phyloP scores from a whole-genome alignment of 2,888 invertebrate species.

The Meta bourneti region DNA sequence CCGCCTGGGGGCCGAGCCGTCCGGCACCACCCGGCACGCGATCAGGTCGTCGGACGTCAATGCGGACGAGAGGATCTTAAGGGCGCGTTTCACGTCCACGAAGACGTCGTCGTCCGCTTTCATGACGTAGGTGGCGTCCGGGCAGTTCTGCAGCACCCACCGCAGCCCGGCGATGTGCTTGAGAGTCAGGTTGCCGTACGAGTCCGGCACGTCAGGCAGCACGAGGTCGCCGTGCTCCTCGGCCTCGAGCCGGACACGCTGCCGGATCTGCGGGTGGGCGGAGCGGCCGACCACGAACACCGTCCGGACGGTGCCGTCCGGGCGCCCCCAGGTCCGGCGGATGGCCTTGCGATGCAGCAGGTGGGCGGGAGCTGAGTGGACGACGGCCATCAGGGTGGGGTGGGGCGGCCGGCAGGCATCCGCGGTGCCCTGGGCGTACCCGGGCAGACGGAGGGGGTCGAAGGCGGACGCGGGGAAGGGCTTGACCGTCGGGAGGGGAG shows the following conservation, averaged over 20 bases:
- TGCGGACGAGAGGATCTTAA: background rate
- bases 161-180: conserved; percentile 91
- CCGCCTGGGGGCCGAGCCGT: conserved; percentile 43
- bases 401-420: background rate
- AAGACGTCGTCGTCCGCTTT: conserved; percentile 91
- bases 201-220: conserved; percentile 88
- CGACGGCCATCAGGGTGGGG: conserved; percentile 83
- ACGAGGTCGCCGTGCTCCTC: conserved; percentile 85
- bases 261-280: conserved; percentile 78
- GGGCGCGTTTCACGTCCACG: conserved; percentile 83
- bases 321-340: conserved; percentile 87
- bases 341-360: conserved; percentile 85
- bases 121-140: conserved; percentile 85
- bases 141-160: conserved; percentile 88
- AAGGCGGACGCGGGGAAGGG: background rate
- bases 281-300: conserved; percentile 86
- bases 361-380: conserved; percentile 87
- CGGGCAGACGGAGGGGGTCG: background rate
- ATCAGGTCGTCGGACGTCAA: background rate
- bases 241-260: conserved; percentile 82
- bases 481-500: background rate
- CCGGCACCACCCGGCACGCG: conserved; percentile 49
- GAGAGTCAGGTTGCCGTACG: conserved; percentile 90
- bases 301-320: conserved; percentile 82
- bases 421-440: conserved; percentile 14